Conservation (phyloP, 2,888 invertebrate genomes). For the Campoplex nolae region DNA sequence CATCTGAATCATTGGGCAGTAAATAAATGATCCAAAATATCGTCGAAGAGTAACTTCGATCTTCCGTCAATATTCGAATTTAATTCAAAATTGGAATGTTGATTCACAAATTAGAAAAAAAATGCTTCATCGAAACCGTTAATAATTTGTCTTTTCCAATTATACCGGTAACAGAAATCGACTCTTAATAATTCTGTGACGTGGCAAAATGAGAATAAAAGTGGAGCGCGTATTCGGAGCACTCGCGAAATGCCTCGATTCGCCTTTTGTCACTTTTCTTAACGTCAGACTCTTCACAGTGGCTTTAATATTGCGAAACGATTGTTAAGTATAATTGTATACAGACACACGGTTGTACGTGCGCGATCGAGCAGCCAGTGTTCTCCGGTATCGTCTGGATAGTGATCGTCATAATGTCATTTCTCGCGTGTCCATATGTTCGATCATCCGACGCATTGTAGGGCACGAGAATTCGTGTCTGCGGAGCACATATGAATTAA, state of each 20-base stretch:
- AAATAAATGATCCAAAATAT: background rate
- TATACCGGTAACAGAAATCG: background rate
- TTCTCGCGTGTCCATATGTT: constrained; percentile 42
- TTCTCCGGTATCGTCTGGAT: constrained; percentile 63
- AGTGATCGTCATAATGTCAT: constrained; percentile 47
- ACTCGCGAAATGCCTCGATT: constrained; percentile 17
- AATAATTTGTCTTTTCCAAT: background rate
- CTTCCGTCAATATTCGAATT: too few relatives aligned
- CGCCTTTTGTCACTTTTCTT: constrained; percentile 38
- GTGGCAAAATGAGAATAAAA: background rate
- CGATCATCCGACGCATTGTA: constrained; percentile 15
- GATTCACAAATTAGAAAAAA: too few relatives aligned
- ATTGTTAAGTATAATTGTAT: constrained; percentile 41
- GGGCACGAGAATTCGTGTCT: constrained; percentile 31
- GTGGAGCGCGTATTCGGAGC: constrained; percentile 9
- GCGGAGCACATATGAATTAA: background rate
- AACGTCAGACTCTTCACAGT: background rate
- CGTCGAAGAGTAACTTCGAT: background rate
- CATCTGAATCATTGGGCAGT: background rate
- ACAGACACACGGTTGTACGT: constrained; percentile 27
- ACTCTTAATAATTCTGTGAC: background rate
- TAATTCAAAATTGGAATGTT: too few relatives aligned
- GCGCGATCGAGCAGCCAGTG: constrained; percentile 61
- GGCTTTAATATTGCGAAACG: constrained; percentile 46
- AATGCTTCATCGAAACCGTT: background rate